Conservation (phyloP, 2,797 vertebrate species). For the Clarias laeviceps region DNA sequence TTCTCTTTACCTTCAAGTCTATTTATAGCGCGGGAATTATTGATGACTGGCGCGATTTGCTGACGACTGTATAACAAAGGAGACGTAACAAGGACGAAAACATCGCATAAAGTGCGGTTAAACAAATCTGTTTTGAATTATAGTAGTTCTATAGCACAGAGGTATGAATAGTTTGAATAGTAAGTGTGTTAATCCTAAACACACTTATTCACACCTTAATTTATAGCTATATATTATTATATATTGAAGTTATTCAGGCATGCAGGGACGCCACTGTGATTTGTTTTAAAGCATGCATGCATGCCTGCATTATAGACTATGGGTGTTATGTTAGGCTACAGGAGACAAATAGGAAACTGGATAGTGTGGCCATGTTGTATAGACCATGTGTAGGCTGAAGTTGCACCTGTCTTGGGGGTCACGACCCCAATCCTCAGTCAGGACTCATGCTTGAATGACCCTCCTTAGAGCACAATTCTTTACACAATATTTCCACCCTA, state of each 20-base stretch:
- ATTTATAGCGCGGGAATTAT: slow-evolving; percentile 46
- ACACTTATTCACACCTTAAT: not conserved
- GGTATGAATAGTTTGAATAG: not conserved
- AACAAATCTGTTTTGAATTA: not conserved
- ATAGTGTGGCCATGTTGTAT: slow-evolving; percentile 39
- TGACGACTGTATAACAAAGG: slow-evolving; percentile 36
- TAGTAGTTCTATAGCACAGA: not conserved
- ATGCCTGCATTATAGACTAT: not conserved
- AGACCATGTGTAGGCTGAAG: slow-evolving; percentile 7
- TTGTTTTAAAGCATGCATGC: not conserved
- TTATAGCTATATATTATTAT: not conserved
- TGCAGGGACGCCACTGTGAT: not conserved
- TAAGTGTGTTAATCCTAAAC: too few relatives aligned
- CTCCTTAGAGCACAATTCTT: slow-evolving; percentile 53
- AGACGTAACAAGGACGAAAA: slow-evolving; percentile 36
- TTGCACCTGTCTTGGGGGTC: slow-evolving; percentile 76
- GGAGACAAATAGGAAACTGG: slow-evolving; percentile 18
- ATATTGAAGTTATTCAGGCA: not conserved
- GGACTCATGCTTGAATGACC: slow-evolving; percentile 52
- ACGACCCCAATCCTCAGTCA: slow-evolving; percentile 62
- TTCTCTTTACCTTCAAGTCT: slow-evolving; percentile 30
- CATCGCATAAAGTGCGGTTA: slow-evolving; percentile 19
- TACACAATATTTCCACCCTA: slow-evolving; percentile 13
- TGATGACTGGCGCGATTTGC: slow-evolving; percentile 41
- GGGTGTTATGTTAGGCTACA: not conserved